Conservation (phyloP, 2,888 invertebrate species). For the Eupithecia tripunctaria region DNA sequence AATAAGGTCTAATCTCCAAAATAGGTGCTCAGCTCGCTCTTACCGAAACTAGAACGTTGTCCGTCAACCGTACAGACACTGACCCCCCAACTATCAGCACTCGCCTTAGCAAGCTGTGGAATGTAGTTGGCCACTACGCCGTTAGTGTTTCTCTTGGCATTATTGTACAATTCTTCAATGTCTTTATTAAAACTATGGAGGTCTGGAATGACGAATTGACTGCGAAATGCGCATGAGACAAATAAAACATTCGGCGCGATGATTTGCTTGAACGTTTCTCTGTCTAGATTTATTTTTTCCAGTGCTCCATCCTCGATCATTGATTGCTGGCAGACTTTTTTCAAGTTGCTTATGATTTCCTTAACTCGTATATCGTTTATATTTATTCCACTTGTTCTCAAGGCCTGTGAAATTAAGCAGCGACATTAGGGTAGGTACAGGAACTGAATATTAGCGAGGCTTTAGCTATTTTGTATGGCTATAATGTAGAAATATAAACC, state of each 20-base stretch:
- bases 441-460: not conserved
- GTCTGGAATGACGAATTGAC: conserved; percentile 98
- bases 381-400: conserved; percentile 93
- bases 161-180: conserved; percentile 73
- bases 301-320: conserved; percentile 86
- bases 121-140: conserved; percentile 97
- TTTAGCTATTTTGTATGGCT: too few relatives aligned
- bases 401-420: conserved; percentile 85
- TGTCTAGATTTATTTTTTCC: conserved; percentile 92
- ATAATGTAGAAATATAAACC: not conserved
- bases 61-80: conserved; percentile 98
- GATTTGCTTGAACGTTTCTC: conserved; percentile 92
- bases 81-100: conserved; percentile 96
- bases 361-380: conserved; percentile 94
- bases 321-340: not conserved
- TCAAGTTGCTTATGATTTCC: conserved; percentile 91
- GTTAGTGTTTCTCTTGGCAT: conserved; percentile 92
- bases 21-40: too few relatives aligned
- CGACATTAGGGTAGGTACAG: not conserved
- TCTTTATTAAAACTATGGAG: conserved; percentile 94
- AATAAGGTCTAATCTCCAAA: conserved; percentile 34
- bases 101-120: conserved; percentile 95
- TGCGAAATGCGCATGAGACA: conserved; percentile 95
- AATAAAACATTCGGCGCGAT: conserved; percentile 94
- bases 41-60: conserved; percentile 94